Evolutionary conservation across 1,140 invertebrate species (phyloP).

Genomic region (Drosophila saltans): DNA sequence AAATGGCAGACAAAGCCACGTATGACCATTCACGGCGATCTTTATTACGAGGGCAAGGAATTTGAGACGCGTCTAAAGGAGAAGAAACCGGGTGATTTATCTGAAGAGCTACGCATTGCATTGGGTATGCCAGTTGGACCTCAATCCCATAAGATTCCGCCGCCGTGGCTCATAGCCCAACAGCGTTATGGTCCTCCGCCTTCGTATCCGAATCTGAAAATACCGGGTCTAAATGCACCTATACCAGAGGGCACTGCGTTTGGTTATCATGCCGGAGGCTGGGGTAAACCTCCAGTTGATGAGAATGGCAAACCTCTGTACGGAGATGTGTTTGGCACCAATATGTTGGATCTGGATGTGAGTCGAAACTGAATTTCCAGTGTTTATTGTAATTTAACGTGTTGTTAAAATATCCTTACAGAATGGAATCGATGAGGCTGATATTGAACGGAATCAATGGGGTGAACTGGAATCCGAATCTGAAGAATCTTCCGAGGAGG

Average conservation of each 20-base stretch:
- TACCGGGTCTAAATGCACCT: slow-evolving; percentile 96
- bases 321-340: slow-evolving; percentile 98
- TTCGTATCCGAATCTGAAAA: slow-evolving; percentile 99
- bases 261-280: slow-evolving; percentile 99
- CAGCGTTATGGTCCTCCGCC: slow-evolving; percentile 99
- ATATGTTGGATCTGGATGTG: slow-evolving; percentile 86
- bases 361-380: slow-evolving; percentile 45
- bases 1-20: slow-evolving; percentile 99
- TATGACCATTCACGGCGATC: slow-evolving; percentile 99
- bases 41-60: slow-evolving; percentile 99
- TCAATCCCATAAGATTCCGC: slow-evolving; percentile 94
- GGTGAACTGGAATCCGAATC: slow-evolving; percentile 98
- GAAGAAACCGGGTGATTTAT: slow-evolving; percentile 99
- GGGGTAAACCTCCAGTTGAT: slow-evolving; percentile 99
- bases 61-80: slow-evolving; percentile 99
- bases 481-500: slow-evolving; percentile 94
- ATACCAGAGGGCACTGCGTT: slow-evolving; percentile 98
- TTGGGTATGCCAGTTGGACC: slow-evolving; percentile 99
- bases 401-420: slow-evolving; percentile 52
- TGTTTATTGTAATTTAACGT: not conserved
- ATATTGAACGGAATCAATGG: slow-evolving; percentile 96
- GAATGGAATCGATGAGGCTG: slow-evolving; percentile 92
- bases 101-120: slow-evolving; percentile 97
- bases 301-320: slow-evolving; percentile 98
- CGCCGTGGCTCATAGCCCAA: slow-evolving; percentile 99